These are phyloP conservation scores for Argyra leucocephala DNA, from an alignment of 2,888 invertebrate genomes.

Conservation along the genomic window DNA sequence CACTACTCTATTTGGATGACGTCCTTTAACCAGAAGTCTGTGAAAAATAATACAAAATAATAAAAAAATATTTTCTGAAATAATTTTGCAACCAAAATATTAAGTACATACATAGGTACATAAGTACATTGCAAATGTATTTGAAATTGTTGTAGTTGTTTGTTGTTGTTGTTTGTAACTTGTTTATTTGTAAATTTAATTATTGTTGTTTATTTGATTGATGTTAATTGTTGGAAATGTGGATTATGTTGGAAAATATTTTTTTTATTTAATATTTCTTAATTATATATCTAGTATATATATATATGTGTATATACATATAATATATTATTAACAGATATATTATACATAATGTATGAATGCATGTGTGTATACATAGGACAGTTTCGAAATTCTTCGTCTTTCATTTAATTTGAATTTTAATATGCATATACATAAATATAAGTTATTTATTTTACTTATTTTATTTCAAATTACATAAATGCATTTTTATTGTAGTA, in stretches of 20 bases:
- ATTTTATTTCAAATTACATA: too few species aligned
- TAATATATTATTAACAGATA: too few species aligned
- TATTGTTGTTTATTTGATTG: background rate
- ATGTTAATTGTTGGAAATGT: background rate
- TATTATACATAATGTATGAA: too few species aligned
- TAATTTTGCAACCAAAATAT: background rate
- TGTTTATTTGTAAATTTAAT: background rate
- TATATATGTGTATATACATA: too few species aligned
- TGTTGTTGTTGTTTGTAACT: background rate
- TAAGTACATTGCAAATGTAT: background rate
- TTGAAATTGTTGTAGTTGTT: background rate
- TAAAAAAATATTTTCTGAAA: background rate
- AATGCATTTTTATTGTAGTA: too few species aligned
- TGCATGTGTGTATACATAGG: too few species aligned
- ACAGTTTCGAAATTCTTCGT: too few species aligned
- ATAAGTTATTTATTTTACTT: too few species aligned
- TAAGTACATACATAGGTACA: background rate
- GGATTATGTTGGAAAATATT: background rate
- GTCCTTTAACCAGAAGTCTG: constrained; percentile 44
- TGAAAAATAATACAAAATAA: constrained; percentile 25
- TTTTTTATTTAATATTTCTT: background rate
- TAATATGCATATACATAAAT: too few species aligned
- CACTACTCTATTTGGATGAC: constrained; percentile 40
- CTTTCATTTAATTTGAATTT: too few species aligned
- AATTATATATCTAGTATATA: too few species aligned